phyloP scores from a whole-genome alignment of 1,140 invertebrate species.

The Diuraphis noxia region DNA sequence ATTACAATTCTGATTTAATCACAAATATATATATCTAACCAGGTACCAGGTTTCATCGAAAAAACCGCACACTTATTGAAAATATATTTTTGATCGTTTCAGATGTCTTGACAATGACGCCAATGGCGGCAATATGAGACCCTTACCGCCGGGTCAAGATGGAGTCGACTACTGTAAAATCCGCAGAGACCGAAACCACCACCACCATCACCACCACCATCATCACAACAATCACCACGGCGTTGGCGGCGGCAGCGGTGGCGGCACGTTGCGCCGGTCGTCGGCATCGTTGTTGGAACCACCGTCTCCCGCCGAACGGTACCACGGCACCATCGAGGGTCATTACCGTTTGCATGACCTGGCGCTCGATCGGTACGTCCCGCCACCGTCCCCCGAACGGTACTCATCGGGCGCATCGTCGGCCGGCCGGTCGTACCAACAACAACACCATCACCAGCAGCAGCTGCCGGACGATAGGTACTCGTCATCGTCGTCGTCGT shows the following conservation, averaged over 20 bases:
- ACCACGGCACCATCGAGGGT: conserved; percentile 48
- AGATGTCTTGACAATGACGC: conserved; percentile 51
- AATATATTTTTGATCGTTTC: neutral
- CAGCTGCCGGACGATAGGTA: conserved; percentile 1
- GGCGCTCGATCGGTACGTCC: conserved; percentile 46
- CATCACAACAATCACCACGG: neutral
- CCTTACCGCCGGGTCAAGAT: conserved; percentile 51
- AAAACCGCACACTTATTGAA: no score
- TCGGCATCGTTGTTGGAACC: conserved; percentile 28
- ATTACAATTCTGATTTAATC: neutral
- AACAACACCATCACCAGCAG: neutral
- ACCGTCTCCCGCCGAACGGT: conserved; percentile 35
- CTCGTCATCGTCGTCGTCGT: neutral
- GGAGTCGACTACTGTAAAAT: conserved; percentile 49
- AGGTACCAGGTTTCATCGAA: neutral
- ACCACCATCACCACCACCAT: conserved; percentile 4
- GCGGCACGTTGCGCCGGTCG: conserved; percentile 27
- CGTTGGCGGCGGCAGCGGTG: neutral
- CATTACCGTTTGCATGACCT: conserved; percentile 45
- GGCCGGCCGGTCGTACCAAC: neutral
- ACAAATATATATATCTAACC: neutral
- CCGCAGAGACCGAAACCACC: conserved; percentile 41
- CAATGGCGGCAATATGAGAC: conserved; percentile 51
- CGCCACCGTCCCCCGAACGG: conserved; percentile 46
- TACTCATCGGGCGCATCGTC: conserved; percentile 9